Evolutionary conservation across 37 sponge, comb jelly and placozoan species (phyloP), one percentile per base, ranked within the genome.

Genomic region (Cliona cf. orientalis): DNA sequence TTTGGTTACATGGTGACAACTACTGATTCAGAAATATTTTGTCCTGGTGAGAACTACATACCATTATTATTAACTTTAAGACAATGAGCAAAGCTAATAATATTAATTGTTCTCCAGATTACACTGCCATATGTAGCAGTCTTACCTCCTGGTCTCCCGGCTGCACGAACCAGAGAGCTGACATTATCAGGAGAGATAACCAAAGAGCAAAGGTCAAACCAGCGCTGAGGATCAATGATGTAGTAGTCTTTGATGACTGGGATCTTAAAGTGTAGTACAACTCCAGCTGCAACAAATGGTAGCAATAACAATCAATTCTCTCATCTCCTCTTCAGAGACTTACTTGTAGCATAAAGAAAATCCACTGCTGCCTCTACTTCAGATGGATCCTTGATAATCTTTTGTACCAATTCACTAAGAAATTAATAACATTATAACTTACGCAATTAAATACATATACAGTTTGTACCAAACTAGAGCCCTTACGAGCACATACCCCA

Each of bases 161-260:
- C 36, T 7, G 25, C n/a, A 1, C 62, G 72, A 1, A 86, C 71
- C 46, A 86, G 79, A 22, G 43, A 23, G 64, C 72, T 79, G 66
- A 86, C 87, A 72, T 86, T 86, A 35, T 61, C 69, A 0, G 83
- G 89, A 17, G 89, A 82, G n/a, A 82, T 78, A 40, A 91, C 88
- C 2, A 86, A 80, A 55, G 92, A 87, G 46, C 88, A 87, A 57
- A 83, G 68, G 75, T 91, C 92, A 79, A 87, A 91, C 87, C 88
- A 87, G 46, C 75, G 35, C 83, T 91, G 92, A 1, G 92, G 92
- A 46, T 87, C 84, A 35, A 82, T 60, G 58, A 91, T 86, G 71
- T 87, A 91, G 60, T 82, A 76, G 36, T 86, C 81, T 17, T 66
- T 58, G 14, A 91, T 66, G 28, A 49, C 23, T 0, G 87, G 83